Evolutionary conservation across 53 echinoderm and acorn worm species (phyloP).

Genomic region (Pentamera pediparva): DNA sequence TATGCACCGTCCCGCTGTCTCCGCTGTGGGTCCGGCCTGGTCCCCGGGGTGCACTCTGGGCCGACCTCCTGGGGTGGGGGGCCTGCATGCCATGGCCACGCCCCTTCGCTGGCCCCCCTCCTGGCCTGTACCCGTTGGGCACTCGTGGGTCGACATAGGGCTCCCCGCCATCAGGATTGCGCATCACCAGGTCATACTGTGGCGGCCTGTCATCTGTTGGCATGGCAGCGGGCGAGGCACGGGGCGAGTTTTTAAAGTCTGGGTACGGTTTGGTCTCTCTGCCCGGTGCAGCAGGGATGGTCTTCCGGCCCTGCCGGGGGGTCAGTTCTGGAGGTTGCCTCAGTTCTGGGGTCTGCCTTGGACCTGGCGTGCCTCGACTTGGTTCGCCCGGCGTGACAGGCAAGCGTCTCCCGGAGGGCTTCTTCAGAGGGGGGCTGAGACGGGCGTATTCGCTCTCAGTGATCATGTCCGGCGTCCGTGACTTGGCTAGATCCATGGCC

Average conservation of each 20-base stretch:
- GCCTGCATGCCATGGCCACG: constrained; percentile 94
- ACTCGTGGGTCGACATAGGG: constrained; percentile 63
- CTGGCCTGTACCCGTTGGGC: constrained; percentile 82
- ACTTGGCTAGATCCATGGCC: constrained; percentile 23
- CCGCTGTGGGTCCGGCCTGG: constrained; percentile 72
- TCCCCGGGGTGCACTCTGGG: constrained; percentile 67
- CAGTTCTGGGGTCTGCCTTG: constrained; percentile 13
- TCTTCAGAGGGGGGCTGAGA: constrained; percentile 49
- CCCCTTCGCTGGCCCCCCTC: constrained; percentile 76
- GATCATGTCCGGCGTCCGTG: constrained; percentile 55
- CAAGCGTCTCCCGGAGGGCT: constrained; percentile 64
- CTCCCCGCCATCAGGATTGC: constrained; percentile 48
- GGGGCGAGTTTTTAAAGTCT: constrained; percentile 33
- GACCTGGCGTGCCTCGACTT: constrained; percentile 28
- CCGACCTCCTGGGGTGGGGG: constrained; percentile 79
- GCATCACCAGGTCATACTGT: constrained; percentile 85
- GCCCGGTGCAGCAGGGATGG: constrained; percentile 59
- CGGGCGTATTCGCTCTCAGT: constrained; percentile 57
- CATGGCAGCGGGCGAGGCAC: constrained; percentile 47
- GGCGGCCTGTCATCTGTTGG: constrained; percentile 79
- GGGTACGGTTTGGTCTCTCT: constrained; percentile 72
- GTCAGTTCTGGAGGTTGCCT: constrained; percentile 38
- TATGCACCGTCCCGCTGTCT: constrained; percentile 62
- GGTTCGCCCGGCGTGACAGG: constrained; percentile 76
- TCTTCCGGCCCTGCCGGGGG: constrained; percentile 66